Conservation (phyloP, 2,888 invertebrate species). For the Plagodis dolabraria region DNA sequence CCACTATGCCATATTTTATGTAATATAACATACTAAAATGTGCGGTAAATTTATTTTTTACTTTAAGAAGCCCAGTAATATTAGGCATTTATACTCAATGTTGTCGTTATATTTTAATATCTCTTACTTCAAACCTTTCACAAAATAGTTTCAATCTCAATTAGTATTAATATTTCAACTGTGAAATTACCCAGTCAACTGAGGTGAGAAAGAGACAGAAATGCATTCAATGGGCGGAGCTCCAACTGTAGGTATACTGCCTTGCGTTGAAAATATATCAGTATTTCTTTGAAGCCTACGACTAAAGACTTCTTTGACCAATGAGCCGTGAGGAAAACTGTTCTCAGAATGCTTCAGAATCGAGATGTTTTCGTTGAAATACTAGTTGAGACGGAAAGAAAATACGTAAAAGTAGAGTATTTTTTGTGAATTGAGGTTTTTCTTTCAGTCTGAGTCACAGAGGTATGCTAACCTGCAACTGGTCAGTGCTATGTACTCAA, state of each 20-base stretch:
- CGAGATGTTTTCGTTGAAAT: conserved; percentile 16
- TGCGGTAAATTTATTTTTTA: no score
- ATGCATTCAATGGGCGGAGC: conserved; percentile 66
- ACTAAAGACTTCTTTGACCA: conserved; percentile 40
- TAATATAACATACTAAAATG: no score
- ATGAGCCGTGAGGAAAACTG: conserved; percentile 35
- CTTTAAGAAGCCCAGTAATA: no score
- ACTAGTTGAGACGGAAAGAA: conserved; percentile 15
- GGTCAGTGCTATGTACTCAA: no score
- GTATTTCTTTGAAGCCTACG: conserved; percentile 42
- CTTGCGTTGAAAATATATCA: conserved; percentile 35
- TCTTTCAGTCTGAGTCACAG: not conserved
- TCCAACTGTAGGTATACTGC: conserved; percentile 41
- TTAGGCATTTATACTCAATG: no score
- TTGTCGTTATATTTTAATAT: no score
- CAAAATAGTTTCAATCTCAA: no score
- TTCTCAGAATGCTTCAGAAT: conserved; percentile 12
- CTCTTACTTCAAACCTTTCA: no score
- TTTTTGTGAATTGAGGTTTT: not conserved
- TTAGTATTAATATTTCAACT: conserved; percentile 2
- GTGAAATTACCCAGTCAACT: conserved; percentile 46
- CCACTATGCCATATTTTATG: no score
- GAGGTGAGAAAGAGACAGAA: conserved; percentile 52
- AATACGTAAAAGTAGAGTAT: conserved; percentile 3
- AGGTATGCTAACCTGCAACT: no score